These are phyloP conservation scores for Lampris megalopsis DNA, from an alignment of 2,113 vertebrate species.

Conservation along the genomic window DNA sequence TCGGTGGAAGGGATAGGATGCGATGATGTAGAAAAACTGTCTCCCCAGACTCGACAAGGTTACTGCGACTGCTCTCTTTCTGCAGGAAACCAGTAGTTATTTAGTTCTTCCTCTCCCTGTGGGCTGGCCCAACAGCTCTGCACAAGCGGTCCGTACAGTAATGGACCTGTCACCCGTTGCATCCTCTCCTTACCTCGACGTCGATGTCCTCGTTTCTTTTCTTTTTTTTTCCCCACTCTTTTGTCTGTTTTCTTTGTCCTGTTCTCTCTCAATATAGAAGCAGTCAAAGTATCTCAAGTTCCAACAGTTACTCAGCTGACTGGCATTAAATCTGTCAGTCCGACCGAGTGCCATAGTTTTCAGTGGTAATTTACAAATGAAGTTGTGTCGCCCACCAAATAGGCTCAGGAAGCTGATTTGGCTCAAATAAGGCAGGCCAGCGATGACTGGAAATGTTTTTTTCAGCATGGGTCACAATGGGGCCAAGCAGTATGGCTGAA, in stretches of 20 bases:
- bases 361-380: no score
- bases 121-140: background rate
- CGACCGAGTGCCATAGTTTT: background rate
- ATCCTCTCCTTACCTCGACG: background rate
- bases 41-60: slow-evolving; percentile 24
- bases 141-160: background rate
- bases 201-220: background rate
- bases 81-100: slow-evolving; percentile 25
- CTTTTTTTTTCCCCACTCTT: background rate
- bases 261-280: background rate
- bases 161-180: background rate
- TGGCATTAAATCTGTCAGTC: background rate
- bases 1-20: background rate
- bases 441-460: background rate
- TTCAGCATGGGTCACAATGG: background rate
- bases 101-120: slow-evolving; percentile 31
- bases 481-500: no score
- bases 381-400: no score
- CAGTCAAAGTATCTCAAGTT: background rate
- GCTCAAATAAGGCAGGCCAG: background rate
- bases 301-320: background rate
- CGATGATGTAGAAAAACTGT: slow-evolving; percentile 1
- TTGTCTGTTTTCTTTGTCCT: no score
- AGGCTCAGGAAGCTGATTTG: background rate
- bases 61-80: background rate